Evolutionary conservation across 2,113 vertebrate species (phyloP).

Genomic region (Pelvicachromis taeniatus): DNA sequence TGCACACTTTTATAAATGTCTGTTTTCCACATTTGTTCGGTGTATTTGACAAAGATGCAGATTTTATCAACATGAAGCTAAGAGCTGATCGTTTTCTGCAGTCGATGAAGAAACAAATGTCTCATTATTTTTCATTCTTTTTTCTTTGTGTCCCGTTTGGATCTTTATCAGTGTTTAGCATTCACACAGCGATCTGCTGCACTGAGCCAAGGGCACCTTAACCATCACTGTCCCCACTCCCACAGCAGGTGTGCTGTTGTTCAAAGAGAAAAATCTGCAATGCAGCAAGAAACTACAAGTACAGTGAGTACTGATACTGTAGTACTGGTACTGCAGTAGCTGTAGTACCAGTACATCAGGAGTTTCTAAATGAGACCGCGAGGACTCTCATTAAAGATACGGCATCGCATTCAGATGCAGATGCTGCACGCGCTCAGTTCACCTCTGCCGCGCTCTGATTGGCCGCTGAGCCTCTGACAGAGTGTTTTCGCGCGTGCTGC

Average conservation of each 20-base stretch:
- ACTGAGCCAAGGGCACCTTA: constrained; percentile 63
- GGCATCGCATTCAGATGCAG: neutral
- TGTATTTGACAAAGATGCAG: neutral
- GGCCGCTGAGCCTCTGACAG: neutral
- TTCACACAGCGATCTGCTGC: constrained; percentile 25
- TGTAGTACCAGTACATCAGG: neutral
- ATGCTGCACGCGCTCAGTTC: neutral
- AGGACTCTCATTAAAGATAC: neutral
- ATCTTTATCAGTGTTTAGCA: constrained; percentile 40
- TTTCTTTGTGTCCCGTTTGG: too few species aligned
- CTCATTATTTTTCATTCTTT: neutral
- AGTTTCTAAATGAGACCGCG: neutral
- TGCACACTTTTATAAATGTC: too few species aligned
- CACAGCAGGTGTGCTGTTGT: neutral
- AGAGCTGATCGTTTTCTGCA: neutral
- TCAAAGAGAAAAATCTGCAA: constrained; percentile 24
- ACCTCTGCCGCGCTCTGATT: neutral
- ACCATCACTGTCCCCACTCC: neutral
- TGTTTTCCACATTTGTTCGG: too few species aligned
- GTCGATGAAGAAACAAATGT: neutral
- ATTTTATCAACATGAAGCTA: neutral
- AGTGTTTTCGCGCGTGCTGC: neutral
- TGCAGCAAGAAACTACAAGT: constrained; percentile 27
- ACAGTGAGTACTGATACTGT: neutral
- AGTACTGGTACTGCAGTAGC: neutral